Base-by-base conservation (phyloP, 1,140 invertebrate species). In the Neodiprion lecontei region DNA sequence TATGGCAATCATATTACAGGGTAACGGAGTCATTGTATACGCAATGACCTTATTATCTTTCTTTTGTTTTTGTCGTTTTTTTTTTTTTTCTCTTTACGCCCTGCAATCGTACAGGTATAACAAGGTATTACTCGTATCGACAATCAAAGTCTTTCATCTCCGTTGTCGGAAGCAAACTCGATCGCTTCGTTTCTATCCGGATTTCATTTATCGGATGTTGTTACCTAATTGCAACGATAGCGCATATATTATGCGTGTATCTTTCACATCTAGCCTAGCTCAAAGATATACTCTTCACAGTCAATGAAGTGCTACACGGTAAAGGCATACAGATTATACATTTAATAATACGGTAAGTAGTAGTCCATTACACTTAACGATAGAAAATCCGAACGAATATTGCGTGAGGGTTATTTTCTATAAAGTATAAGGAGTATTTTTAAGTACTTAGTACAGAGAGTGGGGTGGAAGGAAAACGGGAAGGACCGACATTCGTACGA, bases 51-150 rank as follows among this genome's bases (percentile, higher is more conserved):
- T 17, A 65, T 17, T 65, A 21, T 65, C 61, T 65, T 17, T 65
- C 61, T 65, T 65, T 65, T 7, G 2, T 69, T 78, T 17, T 67
- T 61, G 7, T 40, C 23, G 12, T 49, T 75, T 48, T n/a, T 71
- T 47, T n/a, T 72, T 17, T 14, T 67, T 67, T 14, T 68, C 4
- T 28, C 1, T 66, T 66, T 7, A 17, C 67, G 12, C 17, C 12
- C 17, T 17, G 17, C 61, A 14, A 14, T 65, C 61, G 61, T 65
- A 65, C 7, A 21, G 12, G 2, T 65, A 65, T 17, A 21, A 14
- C 12, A 65, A 65, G 12, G 61, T 65, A 21, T 14, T 65, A 14
- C 17, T 17, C 61, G 4, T 65, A 14, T 14, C 61, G 61, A 65
- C 61, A 65, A 14, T 17, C 12, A 65, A 65, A 65, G 12, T 17